Evolutionary conservation across 1,140 invertebrate genomes (phyloP).

Genomic region (Papilio polytes): DNA sequence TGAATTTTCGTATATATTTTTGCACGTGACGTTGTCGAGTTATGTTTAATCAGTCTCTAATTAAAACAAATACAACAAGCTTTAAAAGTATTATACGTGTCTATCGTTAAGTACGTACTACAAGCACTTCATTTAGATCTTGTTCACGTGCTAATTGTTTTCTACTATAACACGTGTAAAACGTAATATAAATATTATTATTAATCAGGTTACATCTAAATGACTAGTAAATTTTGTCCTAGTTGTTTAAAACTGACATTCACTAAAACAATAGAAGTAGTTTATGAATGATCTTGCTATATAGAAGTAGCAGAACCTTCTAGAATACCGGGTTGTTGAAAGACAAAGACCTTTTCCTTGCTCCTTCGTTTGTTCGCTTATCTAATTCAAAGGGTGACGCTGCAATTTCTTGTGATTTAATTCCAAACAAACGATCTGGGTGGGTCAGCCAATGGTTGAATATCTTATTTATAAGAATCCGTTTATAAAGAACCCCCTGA

Average conservation of each 20-base stretch:
- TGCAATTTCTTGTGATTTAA: not conserved
- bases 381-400: not conserved
- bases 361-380: not conserved
- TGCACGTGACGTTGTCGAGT: not conserved
- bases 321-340: no score
- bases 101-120: not conserved
- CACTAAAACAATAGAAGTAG: not conserved
- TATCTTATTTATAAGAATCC: not conserved
- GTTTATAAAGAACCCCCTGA: not conserved
- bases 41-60: not conserved
- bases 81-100: not conserved
- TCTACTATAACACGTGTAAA: constrained; percentile 9
- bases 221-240: not conserved
- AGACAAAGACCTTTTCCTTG: not conserved
- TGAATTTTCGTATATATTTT: not conserved
- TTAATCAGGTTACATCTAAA: not conserved
- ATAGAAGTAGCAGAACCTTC: no score
- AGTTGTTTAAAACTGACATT: not conserved
- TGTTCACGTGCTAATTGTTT: not conserved
- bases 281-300: not conserved
- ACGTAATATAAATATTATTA: constrained; percentile 6
- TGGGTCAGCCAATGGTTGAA: not conserved
- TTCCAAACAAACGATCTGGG: not conserved
- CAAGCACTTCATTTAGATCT: constrained; percentile 17
- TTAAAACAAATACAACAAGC: constrained; percentile 12